phyloP scores from a whole-genome alignment of 2,888 invertebrate genomes.

The Tachina fera region DNA sequence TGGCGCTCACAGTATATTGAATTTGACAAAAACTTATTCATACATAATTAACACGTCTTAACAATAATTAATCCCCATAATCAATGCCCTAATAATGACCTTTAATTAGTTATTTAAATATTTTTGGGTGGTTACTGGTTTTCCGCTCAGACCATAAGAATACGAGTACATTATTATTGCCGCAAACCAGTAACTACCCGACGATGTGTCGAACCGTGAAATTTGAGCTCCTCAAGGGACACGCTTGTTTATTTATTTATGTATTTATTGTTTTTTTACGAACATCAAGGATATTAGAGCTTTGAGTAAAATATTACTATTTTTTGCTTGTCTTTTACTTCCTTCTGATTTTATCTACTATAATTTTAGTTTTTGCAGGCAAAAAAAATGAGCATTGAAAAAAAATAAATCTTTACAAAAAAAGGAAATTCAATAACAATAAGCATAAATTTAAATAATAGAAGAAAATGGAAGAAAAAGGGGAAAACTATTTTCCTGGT shows the following conservation, averaged over 20 bases:
- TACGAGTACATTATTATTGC: too few species aligned
- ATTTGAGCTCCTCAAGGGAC: too few species aligned
- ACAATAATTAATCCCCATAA: background rate
- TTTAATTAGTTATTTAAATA: background rate
- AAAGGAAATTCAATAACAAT: background rate
- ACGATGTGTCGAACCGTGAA: background rate
- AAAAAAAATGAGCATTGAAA: background rate
- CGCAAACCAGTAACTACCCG: too few species aligned
- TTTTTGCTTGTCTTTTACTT: background rate
- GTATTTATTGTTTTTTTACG: background rate
- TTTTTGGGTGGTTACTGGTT: too few species aligned
- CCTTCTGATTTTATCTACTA: background rate
- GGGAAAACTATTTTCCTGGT: conserved; percentile 7
- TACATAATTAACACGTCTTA: too few species aligned
- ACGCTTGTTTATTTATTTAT: too few species aligned
- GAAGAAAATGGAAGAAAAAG: conserved; percentile 9
- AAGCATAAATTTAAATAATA: conserved; percentile 59
- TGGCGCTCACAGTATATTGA: too few species aligned
- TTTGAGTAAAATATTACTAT: background rate
- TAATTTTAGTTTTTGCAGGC: background rate
- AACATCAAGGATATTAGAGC: background rate
- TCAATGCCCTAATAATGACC: background rate
- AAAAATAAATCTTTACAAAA: background rate
- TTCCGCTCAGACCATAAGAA: too few species aligned
- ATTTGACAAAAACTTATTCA: too few species aligned